Percentiles rank a stretch among this genome's conserved stretches.
Evolutionary conservation across 2,797 vertebrate genomes (phyloP).

Genomic region (Acanthurus leucopareius): DNA sequence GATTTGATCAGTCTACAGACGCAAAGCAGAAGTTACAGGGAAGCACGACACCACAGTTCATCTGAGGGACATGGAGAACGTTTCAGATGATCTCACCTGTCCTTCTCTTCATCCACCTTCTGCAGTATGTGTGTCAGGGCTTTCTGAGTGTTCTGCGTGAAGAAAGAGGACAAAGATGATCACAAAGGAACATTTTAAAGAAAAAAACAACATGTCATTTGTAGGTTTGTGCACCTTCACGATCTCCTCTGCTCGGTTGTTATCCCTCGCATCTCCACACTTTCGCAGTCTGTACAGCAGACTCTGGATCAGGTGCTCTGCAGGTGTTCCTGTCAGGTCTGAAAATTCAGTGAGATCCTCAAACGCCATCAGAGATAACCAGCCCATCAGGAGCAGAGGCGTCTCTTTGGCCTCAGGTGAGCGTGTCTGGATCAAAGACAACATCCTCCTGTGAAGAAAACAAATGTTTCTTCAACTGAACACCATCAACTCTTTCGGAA

Average conservation of each 20-base stretch:
- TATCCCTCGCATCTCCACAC: neutral
- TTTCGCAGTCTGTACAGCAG: slow-evolving; percentile 73
- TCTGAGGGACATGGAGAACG: neutral
- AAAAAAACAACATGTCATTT: neutral
- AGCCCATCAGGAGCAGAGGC: slow-evolving; percentile 71
- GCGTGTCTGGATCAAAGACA: slow-evolving; percentile 56
- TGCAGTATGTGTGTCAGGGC: slow-evolving; percentile 62
- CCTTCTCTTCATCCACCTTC: slow-evolving; percentile 59
- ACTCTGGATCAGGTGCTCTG: slow-evolving; percentile 80
- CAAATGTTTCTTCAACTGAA: neutral
- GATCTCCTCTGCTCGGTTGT: neutral
- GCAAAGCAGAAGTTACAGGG: neutral
- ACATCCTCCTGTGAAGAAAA: slow-evolving; percentile 62
- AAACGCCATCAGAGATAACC: slow-evolving; percentile 75
- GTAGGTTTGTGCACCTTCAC: slow-evolving; percentile 54
- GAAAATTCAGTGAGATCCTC: slow-evolving; percentile 70
- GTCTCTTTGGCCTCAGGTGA: slow-evolving; percentile 31
- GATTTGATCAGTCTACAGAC: slow-evolving; percentile 61
- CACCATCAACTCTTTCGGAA: fast-evolving
- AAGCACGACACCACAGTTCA: neutral
- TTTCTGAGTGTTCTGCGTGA: slow-evolving; percentile 48
- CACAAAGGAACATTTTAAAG: neutral
- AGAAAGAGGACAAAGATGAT: neutral
- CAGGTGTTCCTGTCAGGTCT: neutral
- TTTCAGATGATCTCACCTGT: slow-evolving; percentile 61